Percentiles rank a stretch among this genome's conserved stretches.
These are phyloP conservation scores for Colossoma macropomum DNA, from an alignment of 2,113 vertebrate species.

Conservation along the genomic window DNA sequence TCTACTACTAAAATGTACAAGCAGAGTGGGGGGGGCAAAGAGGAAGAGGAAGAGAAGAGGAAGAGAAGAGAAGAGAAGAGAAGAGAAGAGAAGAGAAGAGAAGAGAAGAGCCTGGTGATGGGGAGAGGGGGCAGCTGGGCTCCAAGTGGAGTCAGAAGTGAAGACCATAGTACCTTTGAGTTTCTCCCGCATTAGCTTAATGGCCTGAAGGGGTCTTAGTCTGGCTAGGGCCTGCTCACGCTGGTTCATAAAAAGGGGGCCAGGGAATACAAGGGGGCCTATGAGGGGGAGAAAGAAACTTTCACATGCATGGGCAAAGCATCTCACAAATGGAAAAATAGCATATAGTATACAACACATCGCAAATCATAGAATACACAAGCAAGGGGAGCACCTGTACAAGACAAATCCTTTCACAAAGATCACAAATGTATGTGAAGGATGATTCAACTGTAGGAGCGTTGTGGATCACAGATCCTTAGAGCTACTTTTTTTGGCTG, in stretches of 20 bases:
- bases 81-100: slow-evolving; percentile 7
- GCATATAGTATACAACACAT: slow-evolving; percentile 65
- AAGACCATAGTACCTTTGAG: slow-evolving; percentile 98
- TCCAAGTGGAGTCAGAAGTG: slow-evolving; percentile 83
- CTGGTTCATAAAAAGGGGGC: slow-evolving; percentile 98
- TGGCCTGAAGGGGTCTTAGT: slow-evolving; percentile 98
- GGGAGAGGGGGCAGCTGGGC: slow-evolving; percentile 69
- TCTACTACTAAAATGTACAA: not conserved
- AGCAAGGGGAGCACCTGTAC: slow-evolving; percentile 67
- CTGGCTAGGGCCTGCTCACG: slow-evolving; percentile 99
- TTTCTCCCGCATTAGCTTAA: slow-evolving; percentile 99
- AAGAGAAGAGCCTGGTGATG: slow-evolving; percentile 57
- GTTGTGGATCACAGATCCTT: not conserved
- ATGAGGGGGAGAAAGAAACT: slow-evolving; percentile 96
- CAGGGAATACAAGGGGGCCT: slow-evolving; percentile 98
- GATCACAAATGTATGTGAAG: slow-evolving; percentile 30
- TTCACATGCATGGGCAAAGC: slow-evolving; percentile 96
- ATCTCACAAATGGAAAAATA: slow-evolving; percentile 84
- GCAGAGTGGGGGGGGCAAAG: not conserved
- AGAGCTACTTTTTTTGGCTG: not conserved
- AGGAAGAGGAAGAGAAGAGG: slow-evolving; percentile 17
- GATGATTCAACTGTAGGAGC: not conserved
- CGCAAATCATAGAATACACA: slow-evolving; percentile 65
- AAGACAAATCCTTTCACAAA: slow-evolving; percentile 63
- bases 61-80: slow-evolving; percentile 19